Base-by-base conservation (phyloP, 2,888 invertebrate species). In the Eumacrocentrus americanus region DNA sequence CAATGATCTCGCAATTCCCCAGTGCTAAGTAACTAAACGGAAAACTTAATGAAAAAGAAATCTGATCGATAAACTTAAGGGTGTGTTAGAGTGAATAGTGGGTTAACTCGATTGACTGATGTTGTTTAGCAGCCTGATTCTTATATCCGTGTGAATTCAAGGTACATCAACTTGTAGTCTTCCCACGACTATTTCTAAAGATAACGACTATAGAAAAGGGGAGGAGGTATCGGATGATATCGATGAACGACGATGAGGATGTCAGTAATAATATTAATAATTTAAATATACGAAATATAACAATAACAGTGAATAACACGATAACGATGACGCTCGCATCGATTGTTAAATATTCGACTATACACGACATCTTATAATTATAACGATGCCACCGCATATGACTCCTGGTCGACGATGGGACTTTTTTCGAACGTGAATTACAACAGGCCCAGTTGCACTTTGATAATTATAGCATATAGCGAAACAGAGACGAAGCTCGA, bases 41-140 rank as follows among this genome's bases (percentile, higher is more conserved):
- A 40, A 42, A 47, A 56, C 23, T 48, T 38, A 38, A 29, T 42
- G 9, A 47, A 25, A 18, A 7, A 40, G 11, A 42, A 42, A 2
- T 56, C 16, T 34, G 46, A 54, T 46, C 18, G 35, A 18, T 47
- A 29, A 18, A 34, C 20, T 18, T 35, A 35, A 18, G 22, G 38
- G 12, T 54, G 64, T 60, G 52, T 60, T 64, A n/a, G n/a, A n/a
- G n/a, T 62, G 57, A 64, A 60, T 52, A 47, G 64, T 65, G 64
- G 60, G 62, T 65, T 64, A 58, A 56, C 63, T 67, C 64, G 65
- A 65, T 47, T 53, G 38, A 53, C 46, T 50, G 35, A n/a, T n/a
- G n/a, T n/a, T n/a, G n/a, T n/a, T n/a, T n/a, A n/a, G n/a, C n/a
- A n/a, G n/a, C n/a, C n/a, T n/a, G n/a, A n/a, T n/a, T n/a, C n/a